Conservation (phyloP, 2,888 invertebrate species). For the Meteorus cinctellus region DNA sequence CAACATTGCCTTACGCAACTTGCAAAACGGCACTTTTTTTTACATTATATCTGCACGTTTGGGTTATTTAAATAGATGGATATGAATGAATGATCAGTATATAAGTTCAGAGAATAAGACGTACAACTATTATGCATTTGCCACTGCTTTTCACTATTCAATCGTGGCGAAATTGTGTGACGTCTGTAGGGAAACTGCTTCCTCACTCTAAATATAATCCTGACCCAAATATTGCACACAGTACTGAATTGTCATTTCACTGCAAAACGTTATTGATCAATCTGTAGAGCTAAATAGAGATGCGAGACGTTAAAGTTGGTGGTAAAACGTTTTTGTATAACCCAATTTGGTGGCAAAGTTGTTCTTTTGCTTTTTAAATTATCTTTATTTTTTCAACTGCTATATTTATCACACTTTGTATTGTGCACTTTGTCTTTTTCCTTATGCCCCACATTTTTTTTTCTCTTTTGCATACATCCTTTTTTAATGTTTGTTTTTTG, state of each 20-base stretch:
- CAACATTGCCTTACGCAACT: conserved; percentile 57
- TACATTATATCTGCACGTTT: neutral
- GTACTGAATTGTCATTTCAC: conserved; percentile 36
- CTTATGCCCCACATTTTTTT: conserved; percentile 24
- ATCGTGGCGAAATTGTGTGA: conserved; percentile 3
- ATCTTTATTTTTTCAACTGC: neutral
- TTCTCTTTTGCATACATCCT: conserved; percentile 5
- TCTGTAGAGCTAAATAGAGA: conserved; percentile 7
- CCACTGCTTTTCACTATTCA: neutral
- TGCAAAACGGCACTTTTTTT: neutral
- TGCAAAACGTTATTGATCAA: conserved; percentile 41
- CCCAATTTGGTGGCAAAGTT: conserved; percentile 2
- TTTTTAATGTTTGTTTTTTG: conserved; percentile 20
- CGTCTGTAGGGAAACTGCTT: neutral
- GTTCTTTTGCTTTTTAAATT: conserved; percentile 6
- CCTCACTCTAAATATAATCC: conserved; percentile 35
- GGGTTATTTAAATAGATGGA: neutral
- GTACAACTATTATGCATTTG: neutral
- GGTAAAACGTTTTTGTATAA: conserved; percentile 32
- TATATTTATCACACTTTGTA: conserved; percentile 7
- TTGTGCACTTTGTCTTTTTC: neutral
- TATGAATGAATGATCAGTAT: too few species aligned
- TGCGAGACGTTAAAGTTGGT: conserved; percentile 14
- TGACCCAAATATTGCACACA: conserved; percentile 34
- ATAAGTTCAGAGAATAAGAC: neutral